Evolutionary conservation across 2,113 vertebrate genomes (phyloP).

Genomic region (Panthera tigris): DNA sequence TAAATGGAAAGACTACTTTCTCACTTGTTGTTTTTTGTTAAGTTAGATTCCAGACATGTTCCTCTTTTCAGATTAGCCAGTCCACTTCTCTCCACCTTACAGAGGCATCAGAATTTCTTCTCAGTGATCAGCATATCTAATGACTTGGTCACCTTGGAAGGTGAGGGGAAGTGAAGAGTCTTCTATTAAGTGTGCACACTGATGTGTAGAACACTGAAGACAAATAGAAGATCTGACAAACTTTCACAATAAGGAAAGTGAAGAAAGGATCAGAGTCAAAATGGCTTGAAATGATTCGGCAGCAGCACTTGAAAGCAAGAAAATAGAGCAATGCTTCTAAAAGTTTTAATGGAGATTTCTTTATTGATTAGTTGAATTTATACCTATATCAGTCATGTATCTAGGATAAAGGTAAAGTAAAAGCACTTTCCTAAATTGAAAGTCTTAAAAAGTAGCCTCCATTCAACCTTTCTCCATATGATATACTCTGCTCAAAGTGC

Average conservation of each 20-base stretch:
- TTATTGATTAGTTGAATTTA: background rate
- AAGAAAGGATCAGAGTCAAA: background rate
- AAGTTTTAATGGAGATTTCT: background rate
- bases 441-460: background rate
- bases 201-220: background rate
- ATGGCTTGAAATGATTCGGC: background rate
- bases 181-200: background rate
- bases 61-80: background rate
- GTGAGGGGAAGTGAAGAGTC: background rate
- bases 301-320: background rate
- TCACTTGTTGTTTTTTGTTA: background rate
- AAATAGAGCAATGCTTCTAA: background rate
- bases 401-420: background rate
- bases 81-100: background rate
- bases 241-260: background rate
- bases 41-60: background rate
- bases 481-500: background rate
- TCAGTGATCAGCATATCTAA: background rate
- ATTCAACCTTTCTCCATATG: background rate
- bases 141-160: background rate
- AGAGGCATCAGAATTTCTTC: background rate
- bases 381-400: background rate
- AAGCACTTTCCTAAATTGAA: background rate
- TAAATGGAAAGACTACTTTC: background rate
- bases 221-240: background rate